These are phyloP conservation scores for Aleiodes testaceus DNA, from an alignment of 2,888 invertebrate species.

Conservation along the genomic window DNA sequence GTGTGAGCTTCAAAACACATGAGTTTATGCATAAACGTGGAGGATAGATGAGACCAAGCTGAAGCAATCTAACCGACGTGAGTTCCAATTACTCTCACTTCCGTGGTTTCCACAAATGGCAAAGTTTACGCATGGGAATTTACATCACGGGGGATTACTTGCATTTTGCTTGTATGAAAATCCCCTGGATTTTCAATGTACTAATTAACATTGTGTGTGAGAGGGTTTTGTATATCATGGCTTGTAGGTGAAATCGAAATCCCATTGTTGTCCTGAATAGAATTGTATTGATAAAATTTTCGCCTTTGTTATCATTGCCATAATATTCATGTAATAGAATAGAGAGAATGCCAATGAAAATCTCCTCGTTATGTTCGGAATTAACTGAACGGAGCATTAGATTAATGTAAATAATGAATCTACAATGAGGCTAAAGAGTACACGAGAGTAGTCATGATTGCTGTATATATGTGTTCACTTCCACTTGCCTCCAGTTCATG, in stretches of 20 bases:
- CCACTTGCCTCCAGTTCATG: slow-evolving; percentile 42
- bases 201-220: slow-evolving; percentile 24
- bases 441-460: slow-evolving; percentile 34
- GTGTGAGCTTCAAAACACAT: slow-evolving; percentile 18
- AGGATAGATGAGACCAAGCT: slow-evolving; percentile 30
- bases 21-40: slow-evolving; percentile 27
- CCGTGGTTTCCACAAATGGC: slow-evolving; percentile 37
- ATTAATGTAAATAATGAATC: slow-evolving; percentile 29
- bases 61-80: slow-evolving; percentile 32
- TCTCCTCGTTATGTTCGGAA: background rate
- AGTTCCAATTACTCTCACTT: slow-evolving; percentile 38
- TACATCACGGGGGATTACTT: slow-evolving; percentile 35
- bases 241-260: background rate
- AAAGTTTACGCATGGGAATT: slow-evolving; percentile 38
- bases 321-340: too few relatives aligned
- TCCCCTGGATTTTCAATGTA: slow-evolving; percentile 19
- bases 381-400: slow-evolving; percentile 5
- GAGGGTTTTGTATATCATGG: background rate
- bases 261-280: background rate
- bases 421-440: slow-evolving; percentile 27
- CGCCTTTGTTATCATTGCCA: too few relatives aligned
- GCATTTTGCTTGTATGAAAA: slow-evolving; percentile 1
- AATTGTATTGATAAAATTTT: too few relatives aligned
- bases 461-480: slow-evolving; percentile 36
- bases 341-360: too few relatives aligned